These are phyloP conservation scores for Neosilurus mollespiculum DNA, from an alignment of 2,797 vertebrate species.

Conservation along the genomic window DNA sequence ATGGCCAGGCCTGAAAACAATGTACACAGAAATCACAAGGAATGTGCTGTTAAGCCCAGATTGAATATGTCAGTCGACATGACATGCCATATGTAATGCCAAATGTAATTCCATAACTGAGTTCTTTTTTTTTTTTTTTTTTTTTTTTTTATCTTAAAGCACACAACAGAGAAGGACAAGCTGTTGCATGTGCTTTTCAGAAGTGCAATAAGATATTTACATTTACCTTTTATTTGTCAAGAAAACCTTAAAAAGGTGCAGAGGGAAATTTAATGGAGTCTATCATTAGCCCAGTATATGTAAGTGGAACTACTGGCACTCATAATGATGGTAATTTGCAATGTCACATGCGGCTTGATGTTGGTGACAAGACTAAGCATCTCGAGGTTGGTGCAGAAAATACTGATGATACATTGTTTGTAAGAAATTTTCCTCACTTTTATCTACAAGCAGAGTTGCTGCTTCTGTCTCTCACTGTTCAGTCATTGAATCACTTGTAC, in stretches of 20 bases:
- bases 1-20: conserved; percentile 16
- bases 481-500: conserved; percentile 7
- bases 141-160: conserved; percentile 26
- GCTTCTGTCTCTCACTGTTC: neutral
- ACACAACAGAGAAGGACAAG: conserved; percentile 15
- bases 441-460: conserved; percentile 18
- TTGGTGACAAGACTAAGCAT: neutral
- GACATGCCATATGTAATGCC: conserved; percentile 10
- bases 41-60: neutral
- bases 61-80: neutral
- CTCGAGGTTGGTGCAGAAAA: neutral
- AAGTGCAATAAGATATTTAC: conserved; percentile 9
- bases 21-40: conserved; percentile 3
- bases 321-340: too few species aligned
- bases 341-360: neutral
- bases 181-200: conserved; percentile 15
- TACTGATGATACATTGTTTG: neutral
- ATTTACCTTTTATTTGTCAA: conserved; percentile 28
- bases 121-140: too few species aligned
- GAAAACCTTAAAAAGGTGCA: conserved; percentile 11
- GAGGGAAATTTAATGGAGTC: too few species aligned
- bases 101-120: conserved; percentile 12
- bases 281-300: too few species aligned
- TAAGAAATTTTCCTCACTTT: neutral
- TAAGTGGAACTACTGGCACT: too few species aligned